Percentiles rank a stretch among this genome's conserved stretches.
phyloP scores from a whole-genome alignment of 2,888 invertebrate genomes.

The Plagodis pulveraria region DNA sequence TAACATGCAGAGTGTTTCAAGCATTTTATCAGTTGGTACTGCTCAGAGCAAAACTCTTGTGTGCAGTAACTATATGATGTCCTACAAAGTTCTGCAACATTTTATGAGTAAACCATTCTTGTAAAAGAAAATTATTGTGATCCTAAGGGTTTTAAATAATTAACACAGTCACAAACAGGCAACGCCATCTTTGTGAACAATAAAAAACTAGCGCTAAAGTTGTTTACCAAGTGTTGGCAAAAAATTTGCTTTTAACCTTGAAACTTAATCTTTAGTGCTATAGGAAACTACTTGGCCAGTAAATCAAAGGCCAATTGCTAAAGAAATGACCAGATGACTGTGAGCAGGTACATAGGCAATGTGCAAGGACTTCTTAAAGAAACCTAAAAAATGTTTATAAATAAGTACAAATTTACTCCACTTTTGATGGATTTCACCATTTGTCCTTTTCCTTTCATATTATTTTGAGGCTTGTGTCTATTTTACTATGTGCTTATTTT shows the following conservation, averaged over 20 bases:
- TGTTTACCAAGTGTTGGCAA: slow-evolving; percentile 33
- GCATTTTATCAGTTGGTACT: no score
- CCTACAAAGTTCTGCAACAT: no score
- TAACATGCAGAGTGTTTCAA: no score
- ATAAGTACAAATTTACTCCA: background rate
- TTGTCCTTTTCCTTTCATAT: slow-evolving; percentile 2
- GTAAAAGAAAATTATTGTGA: no score
- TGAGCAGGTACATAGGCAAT: background rate
- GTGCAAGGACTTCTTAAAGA: no score
- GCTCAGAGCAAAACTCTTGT: no score
- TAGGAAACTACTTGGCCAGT: slow-evolving; percentile 18
- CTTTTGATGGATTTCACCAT: slow-evolving; percentile 4
- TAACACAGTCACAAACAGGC: slow-evolving; percentile 33
- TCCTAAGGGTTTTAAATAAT: no score
- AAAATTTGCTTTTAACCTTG: slow-evolving; percentile 43
- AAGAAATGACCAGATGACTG: slow-evolving; percentile 1
- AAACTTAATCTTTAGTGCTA: slow-evolving; percentile 38
- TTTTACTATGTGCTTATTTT: slow-evolving; percentile 2
- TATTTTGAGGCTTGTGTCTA: slow-evolving; percentile 1
- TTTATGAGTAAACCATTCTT: no score
- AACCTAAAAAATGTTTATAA: no score
- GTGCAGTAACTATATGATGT: no score
- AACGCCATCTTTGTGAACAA: slow-evolving; percentile 60
- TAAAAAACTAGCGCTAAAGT: slow-evolving; percentile 42
- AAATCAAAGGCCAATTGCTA: slow-evolving; percentile 10